A percentile compares a stretch with the other conserved stretches of the same genome.
phyloP scores from a whole-genome alignment of 2,113 vertebrate genomes.

The Trinectes maculatus region DNA sequence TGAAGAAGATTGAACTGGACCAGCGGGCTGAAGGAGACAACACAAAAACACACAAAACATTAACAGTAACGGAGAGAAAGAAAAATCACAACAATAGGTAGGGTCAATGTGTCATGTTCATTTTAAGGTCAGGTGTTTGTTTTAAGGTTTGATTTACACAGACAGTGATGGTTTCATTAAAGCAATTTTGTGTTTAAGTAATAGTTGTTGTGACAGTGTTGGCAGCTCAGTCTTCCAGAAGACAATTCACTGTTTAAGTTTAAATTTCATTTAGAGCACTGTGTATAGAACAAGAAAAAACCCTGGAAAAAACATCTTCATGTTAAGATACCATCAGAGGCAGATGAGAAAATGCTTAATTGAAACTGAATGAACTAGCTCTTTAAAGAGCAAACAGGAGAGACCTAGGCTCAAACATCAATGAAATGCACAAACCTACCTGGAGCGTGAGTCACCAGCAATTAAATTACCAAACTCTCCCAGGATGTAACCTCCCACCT shows the following conservation, averaged over 20 bases:
- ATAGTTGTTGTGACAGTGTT: too few species aligned
- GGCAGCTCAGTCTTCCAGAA: too few species aligned
- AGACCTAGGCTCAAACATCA: neutral
- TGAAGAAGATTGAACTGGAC: slow-evolving; percentile 92
- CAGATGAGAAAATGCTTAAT: neutral
- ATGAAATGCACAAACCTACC: slow-evolving; percentile 69
- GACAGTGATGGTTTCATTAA: neutral
- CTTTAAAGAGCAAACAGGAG: neutral
- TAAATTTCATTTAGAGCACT: too few species aligned
- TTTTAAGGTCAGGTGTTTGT: neutral
- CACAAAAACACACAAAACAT: too few species aligned
- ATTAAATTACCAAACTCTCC: slow-evolving; percentile 93
- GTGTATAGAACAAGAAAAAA: too few species aligned
- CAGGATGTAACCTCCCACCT: slow-evolving; percentile 91
- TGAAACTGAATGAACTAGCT: neutral
- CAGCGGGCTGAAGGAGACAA: slow-evolving; percentile 78
- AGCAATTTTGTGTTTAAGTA: too few species aligned
- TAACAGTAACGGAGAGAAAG: too few species aligned
- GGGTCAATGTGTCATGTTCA: neutral
- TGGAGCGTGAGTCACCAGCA: slow-evolving; percentile 90
- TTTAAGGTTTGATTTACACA: neutral
- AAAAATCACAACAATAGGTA: neutral
- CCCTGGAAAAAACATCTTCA: too few species aligned
- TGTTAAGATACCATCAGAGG: neutral
- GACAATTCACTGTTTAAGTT: too few species aligned